Conservation (phyloP, 2,888 invertebrate genomes). For the Neria commutata region DNA sequence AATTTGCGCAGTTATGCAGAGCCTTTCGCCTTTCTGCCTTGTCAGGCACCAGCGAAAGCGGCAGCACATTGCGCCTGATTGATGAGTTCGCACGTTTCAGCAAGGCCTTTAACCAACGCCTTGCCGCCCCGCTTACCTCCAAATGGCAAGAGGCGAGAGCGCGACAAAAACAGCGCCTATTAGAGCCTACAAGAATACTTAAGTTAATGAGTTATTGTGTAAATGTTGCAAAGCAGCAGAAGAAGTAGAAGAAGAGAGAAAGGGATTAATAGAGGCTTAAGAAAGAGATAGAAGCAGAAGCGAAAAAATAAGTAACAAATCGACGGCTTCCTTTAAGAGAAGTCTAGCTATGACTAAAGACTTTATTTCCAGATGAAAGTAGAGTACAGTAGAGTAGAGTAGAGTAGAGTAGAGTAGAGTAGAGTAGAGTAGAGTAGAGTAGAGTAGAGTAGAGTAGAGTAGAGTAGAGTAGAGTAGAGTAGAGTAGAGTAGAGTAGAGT, state of each 20-base stretch:
- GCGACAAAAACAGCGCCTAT: neutral
- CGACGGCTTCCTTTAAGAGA: too few species aligned
- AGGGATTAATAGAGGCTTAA: too few species aligned
- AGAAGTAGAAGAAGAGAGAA: neutral
- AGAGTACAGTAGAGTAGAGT: too few species aligned
- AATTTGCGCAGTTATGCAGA: neutral
- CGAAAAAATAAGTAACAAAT: too few species aligned
- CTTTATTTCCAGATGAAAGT: too few species aligned
- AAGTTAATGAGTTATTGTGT: constrained; percentile 6
- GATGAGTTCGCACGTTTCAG: neutral
- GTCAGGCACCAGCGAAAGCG: too few species aligned
- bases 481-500: too few species aligned
- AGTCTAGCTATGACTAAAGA: too few species aligned
- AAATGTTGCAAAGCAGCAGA: neutral
- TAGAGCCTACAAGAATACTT: neutral
- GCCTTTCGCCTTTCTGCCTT: neutral
- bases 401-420: too few species aligned
- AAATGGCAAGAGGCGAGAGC: neutral
- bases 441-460: too few species aligned
- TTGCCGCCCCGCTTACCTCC: neutral
- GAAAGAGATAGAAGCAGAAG: neutral
- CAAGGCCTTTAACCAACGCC: neutral
- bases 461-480: too few species aligned
- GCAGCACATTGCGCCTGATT: neutral
- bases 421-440: too few species aligned